phyloP scores from a whole-genome alignment of 2,888 invertebrate genomes.

The Megaustenia siamemsis region DNA sequence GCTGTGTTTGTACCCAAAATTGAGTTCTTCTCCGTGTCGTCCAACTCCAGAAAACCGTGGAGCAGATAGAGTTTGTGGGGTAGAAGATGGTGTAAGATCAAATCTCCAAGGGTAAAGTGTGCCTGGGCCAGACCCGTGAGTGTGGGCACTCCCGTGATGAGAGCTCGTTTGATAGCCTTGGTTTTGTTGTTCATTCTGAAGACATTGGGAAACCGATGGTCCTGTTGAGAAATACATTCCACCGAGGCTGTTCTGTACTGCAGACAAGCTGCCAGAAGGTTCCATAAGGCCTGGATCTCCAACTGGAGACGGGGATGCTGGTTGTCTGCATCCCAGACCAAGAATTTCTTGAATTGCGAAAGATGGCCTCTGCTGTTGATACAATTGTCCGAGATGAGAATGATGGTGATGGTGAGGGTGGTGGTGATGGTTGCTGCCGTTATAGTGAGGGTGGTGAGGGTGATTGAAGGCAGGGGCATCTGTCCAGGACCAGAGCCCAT shows the following conservation, averaged over 20 bases:
- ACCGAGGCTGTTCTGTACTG: conserved; percentile 58
- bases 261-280: conserved; percentile 62
- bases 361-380: conserved; percentile 87
- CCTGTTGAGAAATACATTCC: conserved; percentile 62
- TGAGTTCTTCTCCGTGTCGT: conserved; percentile 57
- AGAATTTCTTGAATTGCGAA: conserved; percentile 93
- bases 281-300: conserved; percentile 61
- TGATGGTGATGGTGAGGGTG: conserved; percentile 38
- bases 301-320: conserved; percentile 49
- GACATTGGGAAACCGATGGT: conserved; percentile 53
- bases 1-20: conserved; percentile 59
- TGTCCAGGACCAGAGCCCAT: conserved; percentile 48
- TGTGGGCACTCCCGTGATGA: conserved; percentile 49
- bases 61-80: conserved; percentile 47
- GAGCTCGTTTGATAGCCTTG: conserved; percentile 60
- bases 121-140: conserved; percentile 45
- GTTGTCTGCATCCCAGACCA: conserved; percentile 81
- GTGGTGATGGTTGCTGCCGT: conserved; percentile 38
- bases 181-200: conserved; percentile 57
- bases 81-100: conserved; percentile 59
- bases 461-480: conserved; percentile 51
- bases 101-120: conserved; percentile 72
- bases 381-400: conserved; percentile 64
- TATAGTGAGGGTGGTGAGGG: conserved; percentile 54
- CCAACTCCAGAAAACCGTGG: conserved; percentile 54